Conservation (phyloP, 2,888 invertebrate genomes). For the Gari tellinella region DNA sequence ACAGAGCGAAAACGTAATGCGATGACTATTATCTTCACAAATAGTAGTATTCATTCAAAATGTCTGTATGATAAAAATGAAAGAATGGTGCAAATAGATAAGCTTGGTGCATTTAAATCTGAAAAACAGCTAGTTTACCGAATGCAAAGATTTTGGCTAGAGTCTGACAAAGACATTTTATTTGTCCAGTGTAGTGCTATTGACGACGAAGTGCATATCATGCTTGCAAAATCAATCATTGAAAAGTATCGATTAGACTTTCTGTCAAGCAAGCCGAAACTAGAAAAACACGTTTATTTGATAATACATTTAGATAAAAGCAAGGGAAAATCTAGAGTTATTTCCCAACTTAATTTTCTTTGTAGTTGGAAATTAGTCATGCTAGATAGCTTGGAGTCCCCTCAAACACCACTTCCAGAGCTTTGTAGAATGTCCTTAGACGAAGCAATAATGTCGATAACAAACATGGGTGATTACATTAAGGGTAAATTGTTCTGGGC, state of each 20-base stretch:
- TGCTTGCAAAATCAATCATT: constrained; percentile 55
- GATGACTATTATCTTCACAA: too few relatives aligned
- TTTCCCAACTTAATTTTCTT: constrained; percentile 61
- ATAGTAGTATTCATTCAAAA: constrained; percentile 60
- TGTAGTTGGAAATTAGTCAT: constrained; percentile 60
- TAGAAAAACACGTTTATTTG: constrained; percentile 39
- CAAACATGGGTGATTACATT: constrained; percentile 34
- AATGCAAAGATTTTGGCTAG: constrained; percentile 57
- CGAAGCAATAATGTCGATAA: constrained; percentile 38
- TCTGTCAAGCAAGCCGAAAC: not conserved
- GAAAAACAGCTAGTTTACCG: constrained; percentile 59
- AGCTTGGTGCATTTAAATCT: constrained; percentile 64
- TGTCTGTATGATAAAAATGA: not conserved
- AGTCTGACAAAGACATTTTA: constrained; percentile 33
- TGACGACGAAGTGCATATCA: constrained; percentile 60
- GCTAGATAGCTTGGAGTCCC: constrained; percentile 54
- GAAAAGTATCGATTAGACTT: constrained; percentile 41
- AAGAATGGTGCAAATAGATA: constrained; percentile 47
- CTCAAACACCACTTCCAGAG: constrained; percentile 29
- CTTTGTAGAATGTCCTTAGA: constrained; percentile 21
- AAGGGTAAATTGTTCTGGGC: constrained; percentile 63
- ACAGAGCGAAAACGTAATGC: too few relatives aligned
- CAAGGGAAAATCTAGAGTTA: constrained; percentile 11
- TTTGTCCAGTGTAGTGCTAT: constrained; percentile 60
- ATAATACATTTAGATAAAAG: constrained; percentile 41